phyloP scores from a whole-genome alignment of 2,888 invertebrate genomes.

The Lutraria lutraria region DNA sequence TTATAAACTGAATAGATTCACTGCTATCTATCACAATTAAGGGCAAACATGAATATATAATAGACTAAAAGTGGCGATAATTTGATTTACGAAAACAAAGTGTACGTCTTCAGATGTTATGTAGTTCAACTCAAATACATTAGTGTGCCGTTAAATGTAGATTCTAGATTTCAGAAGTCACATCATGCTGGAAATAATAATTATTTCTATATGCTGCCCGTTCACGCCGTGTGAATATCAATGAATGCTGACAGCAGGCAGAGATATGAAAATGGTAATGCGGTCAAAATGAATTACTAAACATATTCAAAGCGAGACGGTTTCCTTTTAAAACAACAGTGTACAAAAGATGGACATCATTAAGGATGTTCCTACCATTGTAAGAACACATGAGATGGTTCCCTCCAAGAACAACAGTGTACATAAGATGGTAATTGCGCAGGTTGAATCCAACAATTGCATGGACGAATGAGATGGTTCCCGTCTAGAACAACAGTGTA shows the following conservation, averaged over 20 bases:
- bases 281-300: no score
- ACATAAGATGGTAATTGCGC: no score
- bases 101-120: not conserved
- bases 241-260: not conserved
- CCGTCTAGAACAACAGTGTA: no score
- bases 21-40: not conserved
- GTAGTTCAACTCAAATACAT: not conserved
- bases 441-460: no score
- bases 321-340: no score
- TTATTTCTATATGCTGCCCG: not conserved
- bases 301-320: no score
- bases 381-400: no score
- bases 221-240: not conserved
- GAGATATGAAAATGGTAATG: no score
- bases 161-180: not conserved
- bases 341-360: no score
- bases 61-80: not conserved
- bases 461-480: no score
- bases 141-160: not conserved
- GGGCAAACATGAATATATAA: not conserved
- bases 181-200: not conserved
- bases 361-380: no score
- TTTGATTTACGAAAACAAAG: not conserved
- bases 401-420: no score
- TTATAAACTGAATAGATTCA: not conserved